phyloP scores from a whole-genome alignment of 2,797 vertebrate genomes.

The Corythornis leucogaster region DNA sequence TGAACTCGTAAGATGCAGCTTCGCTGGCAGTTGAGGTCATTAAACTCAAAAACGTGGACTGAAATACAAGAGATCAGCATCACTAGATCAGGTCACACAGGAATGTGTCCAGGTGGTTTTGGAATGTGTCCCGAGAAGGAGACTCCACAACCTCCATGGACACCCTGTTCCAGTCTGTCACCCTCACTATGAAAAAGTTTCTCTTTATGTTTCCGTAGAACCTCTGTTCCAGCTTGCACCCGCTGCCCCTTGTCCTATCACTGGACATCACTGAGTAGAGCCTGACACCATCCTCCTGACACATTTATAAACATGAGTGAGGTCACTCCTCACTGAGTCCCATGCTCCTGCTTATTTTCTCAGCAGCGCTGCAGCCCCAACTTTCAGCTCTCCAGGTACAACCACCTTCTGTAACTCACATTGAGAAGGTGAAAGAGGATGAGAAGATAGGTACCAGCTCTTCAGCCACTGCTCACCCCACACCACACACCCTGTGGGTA shows the following conservation, averaged over 20 bases:
- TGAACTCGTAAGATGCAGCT: conserved; percentile 96
- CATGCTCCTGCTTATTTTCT: fast-evolving
- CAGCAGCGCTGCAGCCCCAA: background rate
- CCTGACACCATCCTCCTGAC: too few species aligned
- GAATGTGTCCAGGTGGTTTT: too few species aligned
- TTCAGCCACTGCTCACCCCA: background rate
- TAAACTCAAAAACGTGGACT: conserved; percentile 97
- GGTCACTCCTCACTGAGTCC: background rate
- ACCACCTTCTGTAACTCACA: fast-evolving
- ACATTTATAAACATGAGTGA: too few species aligned
- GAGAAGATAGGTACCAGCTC: fast-evolving
- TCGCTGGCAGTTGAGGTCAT: conserved; percentile 98
- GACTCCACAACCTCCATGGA: too few species aligned
- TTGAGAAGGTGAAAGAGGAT: background rate
- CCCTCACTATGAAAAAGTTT: too few species aligned
- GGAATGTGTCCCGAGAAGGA: too few species aligned
- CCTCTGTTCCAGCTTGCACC: too few species aligned
- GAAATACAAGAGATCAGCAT: conserved; percentile 46
- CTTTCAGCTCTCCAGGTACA: background rate
- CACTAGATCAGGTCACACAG: background rate
- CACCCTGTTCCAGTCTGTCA: too few species aligned
- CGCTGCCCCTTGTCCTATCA: too few species aligned
- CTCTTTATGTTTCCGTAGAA: too few species aligned
- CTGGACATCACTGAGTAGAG: too few species aligned
- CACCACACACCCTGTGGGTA: fast-evolving